Evolutionary conservation across 2,113 vertebrate genomes (phyloP).

Genomic region (Synodontis membranacea): DNA sequence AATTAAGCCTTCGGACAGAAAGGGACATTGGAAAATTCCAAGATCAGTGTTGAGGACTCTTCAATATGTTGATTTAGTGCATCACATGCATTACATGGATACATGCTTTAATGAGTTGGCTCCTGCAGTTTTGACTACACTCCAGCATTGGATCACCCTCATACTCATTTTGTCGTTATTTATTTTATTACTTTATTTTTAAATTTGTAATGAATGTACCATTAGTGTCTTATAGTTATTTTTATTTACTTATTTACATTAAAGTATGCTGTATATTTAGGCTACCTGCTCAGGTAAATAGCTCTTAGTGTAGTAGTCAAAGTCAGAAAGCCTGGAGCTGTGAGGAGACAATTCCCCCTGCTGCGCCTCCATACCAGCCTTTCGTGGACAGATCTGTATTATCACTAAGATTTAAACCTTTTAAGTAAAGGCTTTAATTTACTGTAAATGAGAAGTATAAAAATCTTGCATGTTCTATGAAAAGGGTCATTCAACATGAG

Average conservation of each 20-base stretch:
- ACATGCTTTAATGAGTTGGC: no score
- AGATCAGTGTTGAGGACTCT: not conserved
- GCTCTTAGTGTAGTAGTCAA: no score
- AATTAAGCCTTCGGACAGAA: not conserved
- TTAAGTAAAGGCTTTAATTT: not conserved
- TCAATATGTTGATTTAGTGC: not conserved
- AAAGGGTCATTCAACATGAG: not conserved
- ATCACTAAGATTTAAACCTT: not conserved
- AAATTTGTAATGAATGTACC: not conserved
- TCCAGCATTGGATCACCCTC: no score
- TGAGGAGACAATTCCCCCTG: not conserved
- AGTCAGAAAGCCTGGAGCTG: no score
- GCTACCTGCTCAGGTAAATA: no score
- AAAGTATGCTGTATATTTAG: no score
- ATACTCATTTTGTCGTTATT: not conserved
- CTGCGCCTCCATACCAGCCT: not conserved
- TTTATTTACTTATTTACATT: not conserved
- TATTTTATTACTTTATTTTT: not conserved
- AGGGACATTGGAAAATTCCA: not conserved
- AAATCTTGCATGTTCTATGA: not conserved
- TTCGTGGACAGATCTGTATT: not conserved
- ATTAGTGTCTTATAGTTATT: not conserved
- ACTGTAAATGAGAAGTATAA: not conserved
- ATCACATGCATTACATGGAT: no score
- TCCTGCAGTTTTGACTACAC: no score